A percentile compares a stretch with the other conserved stretches of the same genome.
phyloP scores from a whole-genome alignment of 2,888 invertebrate species.

The Abrostola tripartita region DNA sequence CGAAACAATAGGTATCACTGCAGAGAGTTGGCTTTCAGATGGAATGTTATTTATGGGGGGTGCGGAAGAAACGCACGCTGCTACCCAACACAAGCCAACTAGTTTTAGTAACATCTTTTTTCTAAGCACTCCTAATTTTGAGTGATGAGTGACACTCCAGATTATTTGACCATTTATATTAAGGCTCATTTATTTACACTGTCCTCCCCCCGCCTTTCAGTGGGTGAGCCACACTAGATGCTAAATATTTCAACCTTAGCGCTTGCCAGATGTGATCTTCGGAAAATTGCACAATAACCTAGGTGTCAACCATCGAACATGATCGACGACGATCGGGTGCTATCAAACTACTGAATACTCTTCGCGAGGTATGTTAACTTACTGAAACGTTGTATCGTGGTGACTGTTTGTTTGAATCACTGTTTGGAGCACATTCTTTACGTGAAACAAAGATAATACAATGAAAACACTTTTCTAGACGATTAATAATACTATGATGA shows the following conservation, averaged over 20 bases:
- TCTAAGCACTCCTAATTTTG: conserved; percentile 74
- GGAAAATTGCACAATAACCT: conserved; percentile 84
- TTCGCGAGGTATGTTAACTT: conserved; percentile 59
- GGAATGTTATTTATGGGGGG: conserved; percentile 70
- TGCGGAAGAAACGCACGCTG: conserved; percentile 67
- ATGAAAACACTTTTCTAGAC: no score
- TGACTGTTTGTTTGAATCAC: no score
- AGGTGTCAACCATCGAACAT: conserved; percentile 84
- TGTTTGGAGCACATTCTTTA: no score
- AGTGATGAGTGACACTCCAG: conserved; percentile 82
- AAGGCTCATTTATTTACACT: conserved; percentile 86
- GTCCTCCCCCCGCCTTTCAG: conserved; percentile 85
- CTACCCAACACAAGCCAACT: conserved; percentile 65
- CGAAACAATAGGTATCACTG: conserved; percentile 84
- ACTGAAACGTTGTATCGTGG: conserved; percentile 28
- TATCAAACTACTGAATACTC: conserved; percentile 68
- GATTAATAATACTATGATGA: neutral
- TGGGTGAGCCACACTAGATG: conserved; percentile 78
- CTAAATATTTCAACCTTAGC: conserved; percentile 88
- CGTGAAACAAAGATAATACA: no score
- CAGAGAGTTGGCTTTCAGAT: conserved; percentile 73
- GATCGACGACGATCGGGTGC: conserved; percentile 72
- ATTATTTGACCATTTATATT: conserved; percentile 83
- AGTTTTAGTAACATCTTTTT: conserved; percentile 74
- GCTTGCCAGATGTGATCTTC: conserved; percentile 83